Conservation (phyloP, 2,113 vertebrate species). For the Aviceda subcristata region DNA sequence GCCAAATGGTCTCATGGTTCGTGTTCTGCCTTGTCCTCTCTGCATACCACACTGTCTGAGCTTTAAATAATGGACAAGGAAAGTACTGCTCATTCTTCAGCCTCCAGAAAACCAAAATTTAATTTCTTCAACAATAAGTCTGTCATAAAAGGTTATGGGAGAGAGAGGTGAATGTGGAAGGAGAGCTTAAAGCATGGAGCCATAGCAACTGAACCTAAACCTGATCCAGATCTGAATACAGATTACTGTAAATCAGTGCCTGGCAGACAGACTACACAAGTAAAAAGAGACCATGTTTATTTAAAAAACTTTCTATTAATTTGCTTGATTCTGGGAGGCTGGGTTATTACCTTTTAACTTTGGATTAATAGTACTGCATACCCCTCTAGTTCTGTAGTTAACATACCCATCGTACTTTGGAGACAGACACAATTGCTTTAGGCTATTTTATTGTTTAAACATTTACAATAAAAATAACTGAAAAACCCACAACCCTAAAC, state of each 20-base stretch:
- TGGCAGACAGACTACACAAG: background rate
- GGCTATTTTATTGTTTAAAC: background rate
- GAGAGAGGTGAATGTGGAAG: background rate
- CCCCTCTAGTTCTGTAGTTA: background rate
- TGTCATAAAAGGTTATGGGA: background rate
- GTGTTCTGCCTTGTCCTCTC: background rate
- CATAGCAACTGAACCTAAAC: constrained; percentile 45
- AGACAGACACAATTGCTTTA: background rate
- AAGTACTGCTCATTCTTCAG: background rate
- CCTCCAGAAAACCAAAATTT: background rate
- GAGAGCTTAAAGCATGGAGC: constrained; percentile 34
- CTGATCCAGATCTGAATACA: constrained; percentile 23
- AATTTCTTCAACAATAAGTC: constrained; percentile 16
- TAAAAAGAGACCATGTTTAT: background rate
- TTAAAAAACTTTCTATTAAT: background rate
- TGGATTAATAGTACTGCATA: background rate
- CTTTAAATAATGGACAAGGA: background rate
- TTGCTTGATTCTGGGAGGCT: background rate
- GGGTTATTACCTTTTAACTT: background rate
- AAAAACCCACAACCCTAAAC: accelerated
- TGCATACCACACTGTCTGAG: background rate
- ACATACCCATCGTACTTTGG: background rate
- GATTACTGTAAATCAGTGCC: background rate
- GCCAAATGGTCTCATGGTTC: background rate
- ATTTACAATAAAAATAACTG: background rate